A percentile compares a stretch with the other conserved stretches of the same genome.
Evolutionary conservation across 2,888 invertebrate species (phyloP).

Genomic region (Agrochola macilenta): DNA sequence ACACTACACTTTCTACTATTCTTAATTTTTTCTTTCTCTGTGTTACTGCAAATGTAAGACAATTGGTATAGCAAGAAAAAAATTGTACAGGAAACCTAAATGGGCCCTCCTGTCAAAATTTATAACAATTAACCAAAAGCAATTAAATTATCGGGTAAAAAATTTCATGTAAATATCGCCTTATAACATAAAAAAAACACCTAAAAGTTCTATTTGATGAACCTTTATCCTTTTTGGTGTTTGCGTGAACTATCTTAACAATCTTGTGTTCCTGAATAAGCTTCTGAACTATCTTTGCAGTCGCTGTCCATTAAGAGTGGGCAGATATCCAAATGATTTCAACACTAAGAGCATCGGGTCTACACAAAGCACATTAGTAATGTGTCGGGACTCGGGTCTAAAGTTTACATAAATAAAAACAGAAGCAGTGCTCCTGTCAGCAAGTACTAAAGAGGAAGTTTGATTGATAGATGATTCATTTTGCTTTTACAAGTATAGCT

Average conservation of each 20-base stretch:
- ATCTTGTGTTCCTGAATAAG: background rate
- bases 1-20: background rate
- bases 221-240: too few relatives aligned
- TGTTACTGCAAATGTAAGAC: background rate
- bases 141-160: background rate
- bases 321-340: conserved; percentile 55
- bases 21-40: background rate
- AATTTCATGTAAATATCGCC: background rate
- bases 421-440: conserved; percentile 28
- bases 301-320: conserved; percentile 43
- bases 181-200: background rate
- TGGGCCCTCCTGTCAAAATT: background rate
- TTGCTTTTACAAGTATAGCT: background rate
- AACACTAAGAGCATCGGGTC: conserved; percentile 32
- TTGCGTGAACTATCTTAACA: background rate
- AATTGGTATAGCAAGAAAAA: background rate
- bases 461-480: background rate
- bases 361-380: conserved; percentile 23
- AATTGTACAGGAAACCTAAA: background rate
- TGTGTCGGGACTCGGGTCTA: conserved; percentile 1
- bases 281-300: background rate
- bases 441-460: conserved; percentile 2
- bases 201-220: too few relatives aligned
- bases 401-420: conserved; percentile 35
- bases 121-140: background rate